phyloP scores from a whole-genome alignment of 2,888 invertebrate species.

The Timema podura region DNA sequence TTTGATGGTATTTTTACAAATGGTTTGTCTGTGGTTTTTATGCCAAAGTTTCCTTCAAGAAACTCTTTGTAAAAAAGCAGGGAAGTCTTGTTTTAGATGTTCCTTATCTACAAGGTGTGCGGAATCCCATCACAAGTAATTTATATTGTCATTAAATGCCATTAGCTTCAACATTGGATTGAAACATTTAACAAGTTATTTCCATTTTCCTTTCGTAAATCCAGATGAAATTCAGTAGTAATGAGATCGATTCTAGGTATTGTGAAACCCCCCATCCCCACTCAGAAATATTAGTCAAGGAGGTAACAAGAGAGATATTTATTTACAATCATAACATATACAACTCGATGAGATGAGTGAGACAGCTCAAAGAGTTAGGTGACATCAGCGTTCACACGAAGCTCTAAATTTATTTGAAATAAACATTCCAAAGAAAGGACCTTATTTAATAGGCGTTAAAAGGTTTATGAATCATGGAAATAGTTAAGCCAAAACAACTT shows the following conservation, averaged over 20 bases:
- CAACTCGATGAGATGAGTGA: too few species aligned
- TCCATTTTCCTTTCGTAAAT: not conserved
- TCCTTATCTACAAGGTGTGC: not conserved
- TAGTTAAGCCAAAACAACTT: too few species aligned
- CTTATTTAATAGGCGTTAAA: too few species aligned
- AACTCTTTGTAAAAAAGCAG: not conserved
- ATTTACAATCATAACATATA: not conserved
- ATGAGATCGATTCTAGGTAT: not conserved
- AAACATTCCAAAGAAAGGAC: too few species aligned
- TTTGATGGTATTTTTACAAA: too few species aligned
- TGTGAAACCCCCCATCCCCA: not conserved
- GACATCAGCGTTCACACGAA: too few species aligned
- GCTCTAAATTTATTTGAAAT: too few species aligned
- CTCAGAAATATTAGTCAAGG: not conserved
- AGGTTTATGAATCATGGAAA: too few species aligned
- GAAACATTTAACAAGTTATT: not conserved
- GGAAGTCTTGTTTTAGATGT: not conserved
- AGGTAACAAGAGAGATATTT: not conserved
- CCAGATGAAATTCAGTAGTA: slow-evolving; percentile 1
- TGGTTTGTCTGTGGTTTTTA: too few species aligned
- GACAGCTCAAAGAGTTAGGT: not conserved
- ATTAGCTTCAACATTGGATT: not conserved
- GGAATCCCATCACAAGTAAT: not conserved
- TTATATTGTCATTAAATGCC: not conserved
- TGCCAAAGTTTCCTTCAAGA: too few species aligned